phyloP scores from a whole-genome alignment of 2,113 vertebrate species.

The Bungarus multicinctus region DNA sequence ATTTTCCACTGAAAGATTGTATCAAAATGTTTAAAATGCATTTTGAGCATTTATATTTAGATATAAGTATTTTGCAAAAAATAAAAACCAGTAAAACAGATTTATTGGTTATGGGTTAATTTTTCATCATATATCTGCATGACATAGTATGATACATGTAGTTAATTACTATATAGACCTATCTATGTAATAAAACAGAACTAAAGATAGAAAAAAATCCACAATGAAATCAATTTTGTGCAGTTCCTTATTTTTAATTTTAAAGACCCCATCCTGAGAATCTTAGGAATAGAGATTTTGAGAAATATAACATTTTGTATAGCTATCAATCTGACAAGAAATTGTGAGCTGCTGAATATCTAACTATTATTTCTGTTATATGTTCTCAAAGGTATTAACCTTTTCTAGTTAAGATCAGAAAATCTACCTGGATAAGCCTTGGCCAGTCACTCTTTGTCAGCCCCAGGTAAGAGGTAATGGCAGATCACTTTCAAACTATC shows the following conservation, averaged over 20 bases:
- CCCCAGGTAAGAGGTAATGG: neutral
- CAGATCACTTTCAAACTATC: neutral
- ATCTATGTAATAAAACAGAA: neutral
- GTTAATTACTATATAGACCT: neutral
- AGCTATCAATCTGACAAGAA: neutral
- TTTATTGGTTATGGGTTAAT: neutral
- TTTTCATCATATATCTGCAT: neutral
- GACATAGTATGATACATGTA: neutral
- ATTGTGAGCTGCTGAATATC: neutral
- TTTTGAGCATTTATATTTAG: neutral
- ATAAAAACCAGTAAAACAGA: neutral
- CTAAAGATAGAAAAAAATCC: neutral
- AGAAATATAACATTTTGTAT: neutral
- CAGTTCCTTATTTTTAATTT: neutral
- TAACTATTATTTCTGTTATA: neutral
- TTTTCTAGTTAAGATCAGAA: neutral
- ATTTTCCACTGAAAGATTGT: neutral
- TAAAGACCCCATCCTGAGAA: neutral
- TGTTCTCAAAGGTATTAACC: neutral
- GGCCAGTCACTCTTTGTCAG: neutral
- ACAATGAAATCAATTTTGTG: neutral
- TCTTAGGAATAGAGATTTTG: neutral
- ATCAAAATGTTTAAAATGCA: neutral
- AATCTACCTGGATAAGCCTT: neutral
- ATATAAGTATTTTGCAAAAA: neutral